A percentile compares a stretch with the other conserved stretches of the same genome.
Conservation (phyloP, 1,140 invertebrate genomes). For the Hydropsyche tenuis region DNA sequence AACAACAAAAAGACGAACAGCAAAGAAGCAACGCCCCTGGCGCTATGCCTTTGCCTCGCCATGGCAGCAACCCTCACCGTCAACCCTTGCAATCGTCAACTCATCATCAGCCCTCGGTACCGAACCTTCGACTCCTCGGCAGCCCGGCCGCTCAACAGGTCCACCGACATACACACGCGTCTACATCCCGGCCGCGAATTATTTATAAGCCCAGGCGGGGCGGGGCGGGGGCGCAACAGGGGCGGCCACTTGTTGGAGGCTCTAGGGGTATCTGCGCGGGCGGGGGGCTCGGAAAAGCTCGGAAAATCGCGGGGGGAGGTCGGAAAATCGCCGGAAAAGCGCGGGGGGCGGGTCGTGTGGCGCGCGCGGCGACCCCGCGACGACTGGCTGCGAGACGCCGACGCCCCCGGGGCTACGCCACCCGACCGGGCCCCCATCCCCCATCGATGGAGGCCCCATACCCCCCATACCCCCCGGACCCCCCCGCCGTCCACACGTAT, state of each 20-base stretch:
- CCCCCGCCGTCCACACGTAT: not conserved
- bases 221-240: not conserved
- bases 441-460: no score
- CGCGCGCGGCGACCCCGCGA: constrained; percentile 14
- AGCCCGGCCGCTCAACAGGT: no score
- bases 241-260: constrained; percentile 31
- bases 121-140: no score
- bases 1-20: no score
- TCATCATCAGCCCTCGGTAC: no score
- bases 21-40: no score
- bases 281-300: not conserved
- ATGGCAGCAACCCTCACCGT: no score
- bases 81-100: no score
- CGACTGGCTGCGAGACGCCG: not conserved
- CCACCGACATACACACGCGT: no score
- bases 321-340: not conserved
- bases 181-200: no score
- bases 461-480: not conserved
- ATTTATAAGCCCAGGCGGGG: not conserved
- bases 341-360: constrained; percentile 7
- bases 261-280: no score
- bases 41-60: no score
- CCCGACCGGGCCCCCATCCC: not conserved
- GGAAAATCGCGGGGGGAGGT: not conserved
- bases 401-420: not conserved